Evolutionary conservation across 2,113 vertebrate species (phyloP), one percentile per base, ranked within the genome.

Genomic region (Progne subis): DNA sequence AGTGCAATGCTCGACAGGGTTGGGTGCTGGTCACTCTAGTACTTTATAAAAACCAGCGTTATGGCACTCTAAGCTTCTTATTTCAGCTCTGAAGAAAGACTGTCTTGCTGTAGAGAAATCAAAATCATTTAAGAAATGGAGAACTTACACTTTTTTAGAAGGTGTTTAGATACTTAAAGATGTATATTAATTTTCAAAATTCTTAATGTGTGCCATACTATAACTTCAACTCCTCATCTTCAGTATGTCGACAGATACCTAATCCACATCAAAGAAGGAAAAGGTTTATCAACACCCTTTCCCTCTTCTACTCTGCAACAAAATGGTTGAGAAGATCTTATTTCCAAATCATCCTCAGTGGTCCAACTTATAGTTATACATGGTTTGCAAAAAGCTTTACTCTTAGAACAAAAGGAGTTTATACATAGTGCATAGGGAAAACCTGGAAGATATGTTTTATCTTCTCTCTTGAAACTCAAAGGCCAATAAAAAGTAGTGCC

Each of bases 171-270:
- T 72, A 13, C 49, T 43, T 50, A 39, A 78, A 79, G 9, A 37
- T 52, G 26, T 20, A 75, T 17, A 21, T 65, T 78, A 31, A 26
- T 77, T 82, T 18, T 52, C 24, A 90, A 83, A 87, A 82, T 43
- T 32, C 20, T 18, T 41, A 32, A 37, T 60, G 32, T 8, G 4
- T 64, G 8, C 24, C 0, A 0, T 18, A 46, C 10, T 74, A 34
- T 16, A 60, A 60, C 4, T 78, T 92, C 15, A 43, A 9, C 50
- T 70, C 29, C 9, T 37, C 23, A 39, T 69, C 39, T 69, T 64
- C 65, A 46, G 9, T 59, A 37, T 21, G 9, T 55, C 32, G 64
- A 59, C 25, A 39, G 49, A 31, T 46, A 60, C 12, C 2, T 74
- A 46, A 60, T 24, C 8, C 14, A 3, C 29, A 18, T 21, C 13